Evolutionary conservation across 2,113 vertebrate genomes (phyloP).

Genomic region (Myxocyprinus asiaticus): DNA sequence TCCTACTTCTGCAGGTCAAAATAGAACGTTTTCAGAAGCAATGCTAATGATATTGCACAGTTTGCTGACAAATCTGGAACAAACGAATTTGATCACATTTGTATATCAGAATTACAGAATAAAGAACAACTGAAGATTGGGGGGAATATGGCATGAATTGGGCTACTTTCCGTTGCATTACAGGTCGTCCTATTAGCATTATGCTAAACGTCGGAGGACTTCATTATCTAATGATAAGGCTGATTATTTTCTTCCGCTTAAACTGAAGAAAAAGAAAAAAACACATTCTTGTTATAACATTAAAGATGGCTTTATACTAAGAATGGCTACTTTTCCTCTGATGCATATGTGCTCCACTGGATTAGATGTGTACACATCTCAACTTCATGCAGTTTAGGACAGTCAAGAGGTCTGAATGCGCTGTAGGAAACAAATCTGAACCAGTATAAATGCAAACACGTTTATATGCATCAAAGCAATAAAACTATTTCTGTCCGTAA

Average conservation of each 20-base stretch:
- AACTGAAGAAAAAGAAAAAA: too few relatives aligned
- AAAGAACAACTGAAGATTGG: too few relatives aligned
- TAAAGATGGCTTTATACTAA: too few relatives aligned
- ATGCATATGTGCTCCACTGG: not conserved
- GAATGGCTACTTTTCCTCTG: too few relatives aligned
- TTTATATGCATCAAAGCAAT: not conserved
- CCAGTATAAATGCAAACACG: not conserved
- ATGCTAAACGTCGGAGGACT: too few relatives aligned
- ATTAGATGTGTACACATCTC: not conserved
- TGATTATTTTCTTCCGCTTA: too few relatives aligned
- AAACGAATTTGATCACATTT: not conserved
- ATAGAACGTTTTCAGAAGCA: not conserved
- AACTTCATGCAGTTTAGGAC: not conserved
- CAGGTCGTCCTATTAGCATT: too few relatives aligned
- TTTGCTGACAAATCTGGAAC: not conserved
- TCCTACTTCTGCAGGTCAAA: not conserved
- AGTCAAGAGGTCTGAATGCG: not conserved
- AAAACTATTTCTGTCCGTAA: conserved; percentile 25
- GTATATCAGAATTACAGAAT: too few relatives aligned
- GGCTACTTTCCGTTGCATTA: too few relatives aligned
- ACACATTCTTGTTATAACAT: too few relatives aligned
- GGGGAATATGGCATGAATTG: too few relatives aligned
- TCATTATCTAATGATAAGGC: too few relatives aligned
- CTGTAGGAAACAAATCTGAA: not conserved
- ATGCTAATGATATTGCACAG: not conserved